phyloP scores from a whole-genome alignment of 2,113 vertebrate genomes.

The Phaethon lepturus region DNA sequence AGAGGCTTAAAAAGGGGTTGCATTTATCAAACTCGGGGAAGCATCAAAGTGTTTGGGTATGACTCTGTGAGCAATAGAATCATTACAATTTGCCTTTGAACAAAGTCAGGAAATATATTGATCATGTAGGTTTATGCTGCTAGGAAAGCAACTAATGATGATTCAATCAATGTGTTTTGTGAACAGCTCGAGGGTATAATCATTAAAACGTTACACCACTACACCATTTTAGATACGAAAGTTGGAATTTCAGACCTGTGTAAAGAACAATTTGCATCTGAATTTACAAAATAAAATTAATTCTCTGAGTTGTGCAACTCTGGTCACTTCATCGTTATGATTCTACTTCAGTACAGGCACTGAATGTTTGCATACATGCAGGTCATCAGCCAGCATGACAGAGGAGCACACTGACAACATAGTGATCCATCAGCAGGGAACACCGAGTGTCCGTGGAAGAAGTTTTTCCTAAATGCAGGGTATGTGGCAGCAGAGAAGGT shows the following conservation, averaged over 20 bases:
- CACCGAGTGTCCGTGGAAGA: neutral
- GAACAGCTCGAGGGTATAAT: neutral
- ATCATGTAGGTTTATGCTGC: conserved; percentile 29
- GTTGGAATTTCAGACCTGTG: neutral
- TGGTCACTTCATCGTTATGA: neutral
- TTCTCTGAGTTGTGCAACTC: neutral
- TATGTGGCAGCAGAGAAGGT: neutral
- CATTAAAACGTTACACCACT: neutral
- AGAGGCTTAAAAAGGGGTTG: conserved; percentile 5
- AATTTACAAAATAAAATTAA: neutral
- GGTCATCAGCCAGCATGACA: neutral
- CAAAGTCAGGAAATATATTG: conserved; percentile 38
- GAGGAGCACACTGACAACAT: neutral
- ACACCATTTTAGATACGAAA: neutral
- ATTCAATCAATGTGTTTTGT: neutral
- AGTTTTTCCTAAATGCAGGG: neutral
- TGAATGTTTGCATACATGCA: neutral
- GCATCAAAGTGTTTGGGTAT: conserved; percentile 1
- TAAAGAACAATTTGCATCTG: neutral
- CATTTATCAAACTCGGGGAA: conserved; percentile 15
- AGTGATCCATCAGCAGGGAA: neutral
- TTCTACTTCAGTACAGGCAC: neutral
- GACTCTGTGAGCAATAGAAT: conserved; percentile 16
- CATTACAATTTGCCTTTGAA: conserved; percentile 38
- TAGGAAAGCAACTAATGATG: conserved; percentile 19